phyloP scores from a whole-genome alignment of 2,797 vertebrate species.

The Ctenopoma multispine region DNA sequence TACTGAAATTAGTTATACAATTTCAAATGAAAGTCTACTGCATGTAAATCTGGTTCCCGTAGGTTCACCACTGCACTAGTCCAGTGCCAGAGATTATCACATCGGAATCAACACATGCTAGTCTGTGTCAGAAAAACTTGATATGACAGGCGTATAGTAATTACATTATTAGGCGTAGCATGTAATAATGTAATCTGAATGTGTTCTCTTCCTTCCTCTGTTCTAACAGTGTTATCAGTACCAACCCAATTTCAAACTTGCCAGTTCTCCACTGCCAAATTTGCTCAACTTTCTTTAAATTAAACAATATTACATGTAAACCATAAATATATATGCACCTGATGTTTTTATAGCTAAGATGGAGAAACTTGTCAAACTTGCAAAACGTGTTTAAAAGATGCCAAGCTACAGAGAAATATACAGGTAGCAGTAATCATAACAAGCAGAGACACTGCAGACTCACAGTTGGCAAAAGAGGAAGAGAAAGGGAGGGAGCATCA shows the following conservation, averaged over 20 bases:
- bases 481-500: neutral
- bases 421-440: neutral
- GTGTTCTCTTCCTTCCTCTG: neutral
- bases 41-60: neutral
- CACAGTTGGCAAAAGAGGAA: neutral
- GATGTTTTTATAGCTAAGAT: neutral
- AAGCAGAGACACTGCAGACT: neutral
- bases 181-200: conserved; percentile 30
- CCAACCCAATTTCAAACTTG: neutral
- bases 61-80: neutral
- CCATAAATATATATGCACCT: neutral
- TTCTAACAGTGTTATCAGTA: neutral
- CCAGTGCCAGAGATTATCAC: neutral
- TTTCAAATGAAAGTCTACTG: neutral
- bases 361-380: neutral
- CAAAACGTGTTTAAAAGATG: neutral
- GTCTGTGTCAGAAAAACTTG: conserved; percentile 2
- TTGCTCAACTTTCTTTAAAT: neutral
- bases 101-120: conserved; percentile 10
- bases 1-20: neutral
- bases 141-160: conserved; percentile 36
- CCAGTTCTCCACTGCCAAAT: neutral
- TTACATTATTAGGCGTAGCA: conserved; percentile 39
- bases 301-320: neutral
- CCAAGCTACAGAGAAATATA: neutral